Conservation (phyloP, 2,797 vertebrate genomes). For the Botia kubotai region DNA sequence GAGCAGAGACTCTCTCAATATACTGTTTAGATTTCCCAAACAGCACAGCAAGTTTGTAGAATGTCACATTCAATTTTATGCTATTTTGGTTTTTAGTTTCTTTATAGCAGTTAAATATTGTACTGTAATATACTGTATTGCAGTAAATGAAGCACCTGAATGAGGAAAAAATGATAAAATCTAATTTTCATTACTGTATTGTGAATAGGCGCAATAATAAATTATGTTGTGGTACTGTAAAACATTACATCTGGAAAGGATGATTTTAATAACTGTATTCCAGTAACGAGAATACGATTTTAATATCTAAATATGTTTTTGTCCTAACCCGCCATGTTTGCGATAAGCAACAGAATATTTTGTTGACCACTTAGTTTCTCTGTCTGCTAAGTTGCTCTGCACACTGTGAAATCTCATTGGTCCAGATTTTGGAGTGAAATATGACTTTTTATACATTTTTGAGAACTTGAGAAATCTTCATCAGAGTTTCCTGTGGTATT, state of each 20-base stretch:
- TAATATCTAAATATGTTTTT: background rate
- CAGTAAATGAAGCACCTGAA: background rate
- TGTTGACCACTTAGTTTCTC: too few species aligned
- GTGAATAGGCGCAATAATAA: too few species aligned
- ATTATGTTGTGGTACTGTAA: background rate
- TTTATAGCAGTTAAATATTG: background rate
- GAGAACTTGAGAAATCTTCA: background rate
- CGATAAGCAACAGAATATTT: background rate
- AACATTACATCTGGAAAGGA: background rate
- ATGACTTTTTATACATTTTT: background rate
- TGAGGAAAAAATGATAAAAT: background rate
- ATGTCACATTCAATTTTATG: background rate
- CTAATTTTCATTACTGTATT: too few species aligned
- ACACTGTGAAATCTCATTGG: background rate
- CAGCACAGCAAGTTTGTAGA: background rate
- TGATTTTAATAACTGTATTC: background rate
- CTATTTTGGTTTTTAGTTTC: background rate
- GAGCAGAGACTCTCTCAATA: conserved; percentile 17
- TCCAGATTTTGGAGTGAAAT: background rate
- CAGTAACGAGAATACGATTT: background rate
- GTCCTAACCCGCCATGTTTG: background rate
- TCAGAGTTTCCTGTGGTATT: background rate
- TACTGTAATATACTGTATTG: too few species aligned
- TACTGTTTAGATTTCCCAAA: conserved; percentile 39
- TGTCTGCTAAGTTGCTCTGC: too few species aligned